Evolutionary conservation across 2,113 vertebrate genomes (phyloP), one percentile per base, ranked within the genome.

Genomic region (Paradisaea rubra): DNA sequence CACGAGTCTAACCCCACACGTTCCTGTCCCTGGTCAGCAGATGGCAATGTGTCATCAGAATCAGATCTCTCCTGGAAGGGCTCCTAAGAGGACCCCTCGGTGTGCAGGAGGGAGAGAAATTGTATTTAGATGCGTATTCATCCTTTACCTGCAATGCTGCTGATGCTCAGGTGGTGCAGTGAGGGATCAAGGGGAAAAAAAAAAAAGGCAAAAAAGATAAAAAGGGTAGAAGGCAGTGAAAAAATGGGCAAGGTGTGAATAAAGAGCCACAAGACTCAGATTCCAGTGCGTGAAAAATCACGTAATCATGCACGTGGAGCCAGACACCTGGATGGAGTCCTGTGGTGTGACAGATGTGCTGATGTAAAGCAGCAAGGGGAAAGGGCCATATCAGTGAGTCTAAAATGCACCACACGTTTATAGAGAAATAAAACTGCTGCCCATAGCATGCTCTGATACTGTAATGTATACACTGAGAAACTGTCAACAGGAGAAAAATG

Each of bases 1-100:
- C n/a, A 12, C 19, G 25, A 41, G 86, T 24, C 53, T 57, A 73
- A 79, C 44, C 23, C 47, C 18, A 10, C 13, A 27, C 4, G 2
- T 25, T 82, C 92, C 81, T 35, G 42, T 16, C 17, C 4, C 5
- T 45, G 68, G 91, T 76, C 98, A 97, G 96, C 86, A 98, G 97
- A 72, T 97, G 98, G 98, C 97, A 91, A 79, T 91, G 56, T 95
- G 59, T 69, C 81, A 54, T 39, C 24, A 66, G 31, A 12, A 41
- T 27, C 21, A 82, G 15, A 61, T 23, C n/a, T 57, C 42, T 53
- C 27, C 0, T 2, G 54, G 47, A 69, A 23, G 8, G 20, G 57
- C 39, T 45, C 13, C 3, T 17, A 10, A 25, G 17, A 30, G 14
- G 21, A 31, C 2, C 15, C 27, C 9, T 21, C 7, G 0, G 3